Percentiles rank a stretch among this genome's conserved stretches.
Conservation (phyloP, 2,113 vertebrate species). For the Zingel zingel region DNA sequence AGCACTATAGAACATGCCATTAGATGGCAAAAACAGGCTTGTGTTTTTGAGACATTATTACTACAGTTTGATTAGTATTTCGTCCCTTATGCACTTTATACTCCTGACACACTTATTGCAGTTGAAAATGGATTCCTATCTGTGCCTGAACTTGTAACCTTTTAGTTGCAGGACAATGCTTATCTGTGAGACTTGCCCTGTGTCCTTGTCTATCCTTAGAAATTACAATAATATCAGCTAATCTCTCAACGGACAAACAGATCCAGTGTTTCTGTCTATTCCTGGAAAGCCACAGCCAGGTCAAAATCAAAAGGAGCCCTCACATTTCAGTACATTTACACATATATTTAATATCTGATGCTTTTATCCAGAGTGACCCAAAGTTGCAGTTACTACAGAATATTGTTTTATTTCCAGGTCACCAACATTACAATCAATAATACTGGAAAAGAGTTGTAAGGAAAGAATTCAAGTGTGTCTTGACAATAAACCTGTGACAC, state of each 20-base stretch:
- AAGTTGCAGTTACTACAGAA: neutral
- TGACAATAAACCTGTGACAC: neutral
- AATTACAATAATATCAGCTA: slow-evolving; percentile 5
- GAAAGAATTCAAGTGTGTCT: neutral
- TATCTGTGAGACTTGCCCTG: neutral
- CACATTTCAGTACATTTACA: neutral
- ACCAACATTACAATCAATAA: neutral
- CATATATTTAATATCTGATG: neutral
- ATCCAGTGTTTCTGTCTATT: slow-evolving; percentile 6
- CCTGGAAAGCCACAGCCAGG: neutral
- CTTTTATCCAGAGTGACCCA: neutral
- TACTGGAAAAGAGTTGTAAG: neutral
- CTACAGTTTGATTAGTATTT: neutral
- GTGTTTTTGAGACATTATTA: neutral
- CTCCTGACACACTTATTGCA: neutral
- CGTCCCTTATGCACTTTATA: neutral
- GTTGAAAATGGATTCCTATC: neutral
- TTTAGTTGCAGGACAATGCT: slow-evolving; percentile 4
- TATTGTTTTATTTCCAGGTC: neutral
- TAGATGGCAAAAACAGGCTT: neutral
- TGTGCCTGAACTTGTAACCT: slow-evolving; percentile 9
- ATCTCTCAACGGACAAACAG: neutral
- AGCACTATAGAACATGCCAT: too few relatives aligned
- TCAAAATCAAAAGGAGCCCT: slow-evolving; percentile 2
- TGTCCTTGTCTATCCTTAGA: slow-evolving; percentile 2